These are phyloP conservation scores for Dynastes maya DNA, from an alignment of 2,888 invertebrate species.

Conservation along the genomic window DNA sequence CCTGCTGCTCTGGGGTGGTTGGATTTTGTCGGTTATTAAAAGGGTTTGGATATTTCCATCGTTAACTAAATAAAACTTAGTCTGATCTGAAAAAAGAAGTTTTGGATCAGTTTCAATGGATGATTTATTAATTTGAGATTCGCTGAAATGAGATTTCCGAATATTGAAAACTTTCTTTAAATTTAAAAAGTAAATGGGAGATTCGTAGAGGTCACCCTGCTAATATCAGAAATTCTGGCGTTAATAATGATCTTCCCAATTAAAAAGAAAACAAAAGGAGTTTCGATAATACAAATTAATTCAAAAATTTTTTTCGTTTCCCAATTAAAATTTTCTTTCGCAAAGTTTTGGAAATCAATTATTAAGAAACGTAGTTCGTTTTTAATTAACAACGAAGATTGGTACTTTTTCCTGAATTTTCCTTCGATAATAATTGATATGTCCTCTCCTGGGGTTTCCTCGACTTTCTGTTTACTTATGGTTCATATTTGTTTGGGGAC, in stretches of 20 bases:
- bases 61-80: constrained; percentile 27
- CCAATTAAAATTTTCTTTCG: not conserved
- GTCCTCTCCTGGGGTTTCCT: too few species aligned
- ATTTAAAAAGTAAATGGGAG: too few species aligned
- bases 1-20: not conserved
- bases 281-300: not conserved
- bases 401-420: too few species aligned
- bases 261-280: not conserved
- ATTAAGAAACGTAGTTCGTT: too few species aligned
- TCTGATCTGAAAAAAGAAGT: not conserved
- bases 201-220: too few species aligned
- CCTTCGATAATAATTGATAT: too few species aligned
- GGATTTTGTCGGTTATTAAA: constrained; percentile 31
- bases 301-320: not conserved
- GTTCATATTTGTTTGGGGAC: constrained; percentile 41
- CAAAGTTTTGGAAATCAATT: too few species aligned
- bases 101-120: too few species aligned
- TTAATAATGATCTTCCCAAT: not conserved
- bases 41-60: constrained; percentile 32
- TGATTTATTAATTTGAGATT: too few species aligned
- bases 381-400: too few species aligned
- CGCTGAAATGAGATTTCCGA: not conserved
- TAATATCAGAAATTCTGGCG: not conserved
- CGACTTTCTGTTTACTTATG: constrained; percentile 33
- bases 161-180: too few species aligned